These are phyloP conservation scores for Oplegnathus fasciatus DNA, from an alignment of 2,113 vertebrate species.

Conservation along the genomic window DNA sequence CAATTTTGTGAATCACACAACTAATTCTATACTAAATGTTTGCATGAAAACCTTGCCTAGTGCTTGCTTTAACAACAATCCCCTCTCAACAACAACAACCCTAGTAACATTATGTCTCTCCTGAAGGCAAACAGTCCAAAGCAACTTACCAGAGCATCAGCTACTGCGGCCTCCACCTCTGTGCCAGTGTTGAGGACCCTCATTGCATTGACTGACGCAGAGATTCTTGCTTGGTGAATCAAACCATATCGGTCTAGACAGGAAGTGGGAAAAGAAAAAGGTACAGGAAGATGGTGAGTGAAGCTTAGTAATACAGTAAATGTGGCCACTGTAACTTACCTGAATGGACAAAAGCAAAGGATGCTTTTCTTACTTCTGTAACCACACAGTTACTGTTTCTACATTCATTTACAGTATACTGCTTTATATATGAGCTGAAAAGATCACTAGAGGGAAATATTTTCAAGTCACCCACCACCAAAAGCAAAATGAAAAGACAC, in stretches of 20 bases:
- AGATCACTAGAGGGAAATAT: background rate
- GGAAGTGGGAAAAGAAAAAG: slow-evolving; percentile 41
- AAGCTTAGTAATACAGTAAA: background rate
- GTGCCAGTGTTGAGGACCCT: slow-evolving; percentile 96
- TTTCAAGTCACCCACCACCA: slow-evolving; percentile 12
- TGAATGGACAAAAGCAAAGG: slow-evolving; percentile 9
- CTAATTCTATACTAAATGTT: too few relatives aligned
- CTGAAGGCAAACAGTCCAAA: background rate
- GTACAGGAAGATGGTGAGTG: background rate
- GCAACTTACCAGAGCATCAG: slow-evolving; percentile 95
- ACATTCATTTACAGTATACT: background rate
- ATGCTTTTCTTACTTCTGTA: background rate
- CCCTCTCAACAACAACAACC: background rate
- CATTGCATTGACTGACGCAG: slow-evolving; percentile 96
- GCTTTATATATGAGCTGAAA: background rate
- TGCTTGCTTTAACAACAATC: background rate
- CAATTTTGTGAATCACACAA: background rate
- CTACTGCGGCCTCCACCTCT: slow-evolving; percentile 97
- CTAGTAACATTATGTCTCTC: background rate
- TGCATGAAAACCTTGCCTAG: background rate
- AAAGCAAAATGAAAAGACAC: slow-evolving; percentile 30
- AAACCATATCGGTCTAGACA: slow-evolving; percentile 94
- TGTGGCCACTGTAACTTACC: slow-evolving; percentile 44
- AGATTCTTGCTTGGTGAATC: slow-evolving; percentile 93
- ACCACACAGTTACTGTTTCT: background rate